Percentiles rank a stretch among this genome's conserved stretches.
Conservation (phyloP, 2,888 invertebrate genomes). For the Apotomis betuletana region DNA sequence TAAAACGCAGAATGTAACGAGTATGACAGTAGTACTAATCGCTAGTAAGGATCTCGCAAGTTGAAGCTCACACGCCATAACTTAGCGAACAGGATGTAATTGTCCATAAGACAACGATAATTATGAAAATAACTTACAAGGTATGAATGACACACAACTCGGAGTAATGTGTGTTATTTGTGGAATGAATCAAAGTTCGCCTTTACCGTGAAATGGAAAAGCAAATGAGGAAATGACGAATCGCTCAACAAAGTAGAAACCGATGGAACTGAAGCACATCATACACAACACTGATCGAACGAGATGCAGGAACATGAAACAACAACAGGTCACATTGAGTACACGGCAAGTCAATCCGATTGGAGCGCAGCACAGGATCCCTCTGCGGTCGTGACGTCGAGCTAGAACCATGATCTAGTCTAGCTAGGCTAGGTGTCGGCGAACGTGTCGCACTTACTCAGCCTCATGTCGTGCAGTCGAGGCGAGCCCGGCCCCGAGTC, state of each 20-base stretch:
- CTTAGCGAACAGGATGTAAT: slow-evolving; percentile 21
- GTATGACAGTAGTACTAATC: slow-evolving; percentile 25
- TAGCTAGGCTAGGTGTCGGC: slow-evolving; percentile 59
- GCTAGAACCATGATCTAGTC: slow-evolving; percentile 62
- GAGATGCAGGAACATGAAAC: slow-evolving; percentile 12
- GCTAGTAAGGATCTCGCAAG: slow-evolving; percentile 11
- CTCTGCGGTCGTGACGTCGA: slow-evolving; percentile 47
- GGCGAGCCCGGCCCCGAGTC: slow-evolving; percentile 70
- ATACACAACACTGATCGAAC: slow-evolving; percentile 18
- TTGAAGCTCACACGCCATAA: slow-evolving; percentile 1
- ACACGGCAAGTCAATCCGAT: slow-evolving; percentile 29
- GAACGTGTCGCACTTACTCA: slow-evolving; percentile 75
- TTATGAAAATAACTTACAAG: slow-evolving; percentile 29
- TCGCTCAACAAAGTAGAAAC: slow-evolving; percentile 16
- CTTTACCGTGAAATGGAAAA: slow-evolving; percentile 25
- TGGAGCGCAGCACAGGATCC: slow-evolving; percentile 20
- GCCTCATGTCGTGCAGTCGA: slow-evolving; percentile 76
- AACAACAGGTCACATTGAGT: slow-evolving; percentile 28
- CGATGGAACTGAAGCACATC: slow-evolving; percentile 8
- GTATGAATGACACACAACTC: slow-evolving; percentile 29
- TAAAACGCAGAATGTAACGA: slow-evolving; percentile 14
- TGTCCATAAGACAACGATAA: slow-evolving; percentile 30
- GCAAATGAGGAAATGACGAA: slow-evolving; percentile 27
- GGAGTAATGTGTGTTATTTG: slow-evolving; percentile 21
- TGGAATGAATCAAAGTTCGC: slow-evolving; percentile 28